Conservation (phyloP, 2,113 vertebrate species). For the Phrynosoma platyrhinos region DNA sequence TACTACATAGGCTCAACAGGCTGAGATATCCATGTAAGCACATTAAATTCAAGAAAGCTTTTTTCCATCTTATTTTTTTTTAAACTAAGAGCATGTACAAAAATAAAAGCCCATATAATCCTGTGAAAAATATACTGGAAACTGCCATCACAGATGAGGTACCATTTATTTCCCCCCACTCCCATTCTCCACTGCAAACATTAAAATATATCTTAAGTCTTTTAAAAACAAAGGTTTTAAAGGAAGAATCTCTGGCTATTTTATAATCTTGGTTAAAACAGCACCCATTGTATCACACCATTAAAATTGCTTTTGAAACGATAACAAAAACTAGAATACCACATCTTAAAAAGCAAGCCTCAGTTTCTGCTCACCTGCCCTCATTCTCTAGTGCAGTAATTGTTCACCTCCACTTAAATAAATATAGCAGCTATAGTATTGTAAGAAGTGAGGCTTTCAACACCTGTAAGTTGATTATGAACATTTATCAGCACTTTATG, state of each 20-base stretch:
- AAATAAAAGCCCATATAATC: constrained; percentile 79
- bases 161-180: constrained; percentile 65
- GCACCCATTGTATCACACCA: constrained; percentile 73
- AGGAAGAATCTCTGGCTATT: constrained; percentile 75
- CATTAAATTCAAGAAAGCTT: constrained; percentile 58
- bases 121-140: constrained; percentile 76
- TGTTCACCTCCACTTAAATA: constrained; percentile 86
- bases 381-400: constrained; percentile 90
- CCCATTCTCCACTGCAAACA: constrained; percentile 66
- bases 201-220: constrained; percentile 72
- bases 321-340: constrained; percentile 29
- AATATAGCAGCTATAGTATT: constrained; percentile 86
- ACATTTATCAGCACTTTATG: constrained; percentile 75
- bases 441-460: constrained; percentile 73
- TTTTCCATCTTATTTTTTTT: constrained; percentile 46
- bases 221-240: constrained; percentile 64
- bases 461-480: constrained; percentile 74
- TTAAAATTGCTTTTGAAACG: constrained; percentile 67
- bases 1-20: constrained; percentile 47
- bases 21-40: constrained; percentile 62
- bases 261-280: constrained; percentile 73
- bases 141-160: constrained; percentile 76
- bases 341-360: constrained; percentile 64
- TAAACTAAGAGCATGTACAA: constrained; percentile 72
- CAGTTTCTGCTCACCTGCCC: constrained; percentile 82